Base-by-base conservation (phyloP, 2,797 vertebrate genomes). In the Alca torda region DNA sequence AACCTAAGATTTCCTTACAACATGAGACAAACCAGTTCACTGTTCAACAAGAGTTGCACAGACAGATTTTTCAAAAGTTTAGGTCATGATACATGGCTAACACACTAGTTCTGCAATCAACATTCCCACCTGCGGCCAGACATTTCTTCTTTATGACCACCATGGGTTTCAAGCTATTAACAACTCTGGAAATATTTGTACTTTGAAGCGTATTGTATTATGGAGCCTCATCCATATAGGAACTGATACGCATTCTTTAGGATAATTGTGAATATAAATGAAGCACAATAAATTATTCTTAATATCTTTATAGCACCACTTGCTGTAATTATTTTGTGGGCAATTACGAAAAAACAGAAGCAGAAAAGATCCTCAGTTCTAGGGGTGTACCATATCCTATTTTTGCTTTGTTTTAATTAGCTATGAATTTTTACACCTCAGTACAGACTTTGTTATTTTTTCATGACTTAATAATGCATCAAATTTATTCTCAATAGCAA, bases 311-410 rank as follows among this genome's bases (percentile, higher is more conserved):
- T 30, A 63, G 2, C 4, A 75, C 26, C 5, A 8, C 11, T 65
- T 67, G 18, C 31, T 61, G 3, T 18, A 60, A 6, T 33, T 79
- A 51, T 69, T 79, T 30, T 43, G 39, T 54, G 18, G 3, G 4
- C 8, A 81, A 18, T 12, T 82, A 35, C 23, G 26, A 21, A 73
- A 70, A 81, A 77, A 53, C 1, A 37, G 19, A 70, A 50, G 7
- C 15, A 77, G 16, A 61, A 84, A 74, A 59, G 17, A 37, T 70
- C 16, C 26, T 75, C n/a, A 59, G 6, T 53, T 93, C 6, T 72
- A 90, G 20, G 10, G 3, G 10, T 2, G 57, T 65, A 57, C 2
- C 8, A 43, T 35, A 65, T 16, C 0, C 0, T 37, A 26, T 4
- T 9, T 7, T 14, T 24, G 12, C 39, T 53, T 78, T 46, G 11